Conservation (phyloP, 1,140 invertebrate species). For the Paraescarpia echinospica region DNA sequence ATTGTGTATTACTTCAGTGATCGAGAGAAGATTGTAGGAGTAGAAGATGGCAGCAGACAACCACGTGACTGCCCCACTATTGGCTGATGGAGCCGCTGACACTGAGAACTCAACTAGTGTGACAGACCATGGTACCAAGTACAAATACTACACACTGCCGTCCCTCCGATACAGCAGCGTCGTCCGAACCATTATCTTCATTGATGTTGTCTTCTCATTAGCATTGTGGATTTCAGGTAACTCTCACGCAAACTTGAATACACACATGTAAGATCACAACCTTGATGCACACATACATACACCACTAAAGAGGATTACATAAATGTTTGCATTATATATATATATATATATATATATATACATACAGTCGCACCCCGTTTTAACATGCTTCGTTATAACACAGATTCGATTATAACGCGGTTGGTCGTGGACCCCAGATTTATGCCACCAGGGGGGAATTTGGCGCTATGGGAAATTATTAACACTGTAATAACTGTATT, state of each 20-base stretch:
- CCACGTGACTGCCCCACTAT: neutral
- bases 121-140: neutral
- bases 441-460: no score
- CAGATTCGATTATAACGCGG: no score
- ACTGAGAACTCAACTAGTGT: neutral
- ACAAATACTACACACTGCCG: constrained; percentile 39
- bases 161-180: constrained; percentile 40
- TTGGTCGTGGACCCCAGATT: no score
- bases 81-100: neutral
- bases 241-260: neutral
- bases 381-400: no score
- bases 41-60: neutral
- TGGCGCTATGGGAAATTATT: no score
- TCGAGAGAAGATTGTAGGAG: neutral
- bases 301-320: no score
- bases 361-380: no score
- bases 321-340: no score
- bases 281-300: no score
- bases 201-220: constrained; percentile 40
- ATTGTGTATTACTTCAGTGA: neutral
- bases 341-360: no score
- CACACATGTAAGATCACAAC: no score
- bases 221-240: constrained; percentile 48
- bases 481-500: no score
- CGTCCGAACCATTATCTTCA: constrained; percentile 33